Percentiles rank a stretch among this genome's conserved stretches.
Conservation (phyloP, 2,797 vertebrate genomes). For the Danio choprae region DNA sequence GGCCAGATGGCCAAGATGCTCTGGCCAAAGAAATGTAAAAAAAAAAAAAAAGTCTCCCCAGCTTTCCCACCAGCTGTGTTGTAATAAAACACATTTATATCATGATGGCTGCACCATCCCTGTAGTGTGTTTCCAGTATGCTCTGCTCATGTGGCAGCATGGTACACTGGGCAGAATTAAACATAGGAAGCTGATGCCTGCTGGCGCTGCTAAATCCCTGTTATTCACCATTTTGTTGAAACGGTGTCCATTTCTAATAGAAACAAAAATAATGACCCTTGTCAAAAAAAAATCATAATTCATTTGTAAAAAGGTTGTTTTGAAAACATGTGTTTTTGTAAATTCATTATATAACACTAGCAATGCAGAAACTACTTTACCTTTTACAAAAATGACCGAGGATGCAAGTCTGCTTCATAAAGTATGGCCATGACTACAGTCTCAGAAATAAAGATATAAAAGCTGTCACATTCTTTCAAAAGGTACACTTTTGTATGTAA, state of each 20-base stretch:
- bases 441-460: no score
- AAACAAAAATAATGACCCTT: background rate
- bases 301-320: no score
- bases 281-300: no score
- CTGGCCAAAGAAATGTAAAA: constrained; percentile 71
- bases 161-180: constrained; percentile 55
- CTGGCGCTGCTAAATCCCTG: constrained; percentile 17
- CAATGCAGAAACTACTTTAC: no score
- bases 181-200: constrained; percentile 23
- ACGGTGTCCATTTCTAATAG: background rate
- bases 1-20: constrained; percentile 80
- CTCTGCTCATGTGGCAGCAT: constrained; percentile 54
- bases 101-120: constrained; percentile 76
- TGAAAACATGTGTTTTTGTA: no score
- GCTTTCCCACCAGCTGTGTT: constrained; percentile 75
- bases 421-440: no score
- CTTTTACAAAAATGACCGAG: no score
- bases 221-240: constrained; percentile 1
- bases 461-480: no score
- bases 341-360: no score
- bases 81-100: constrained; percentile 81
- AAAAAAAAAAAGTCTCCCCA: constrained; percentile 69
- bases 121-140: constrained; percentile 68
- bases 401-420: no score
- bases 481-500: no score